A percentile compares a stretch with the other conserved stretches of the same genome.
phyloP scores from a whole-genome alignment of 2,113 vertebrate species.

The Fregata magnificens region DNA sequence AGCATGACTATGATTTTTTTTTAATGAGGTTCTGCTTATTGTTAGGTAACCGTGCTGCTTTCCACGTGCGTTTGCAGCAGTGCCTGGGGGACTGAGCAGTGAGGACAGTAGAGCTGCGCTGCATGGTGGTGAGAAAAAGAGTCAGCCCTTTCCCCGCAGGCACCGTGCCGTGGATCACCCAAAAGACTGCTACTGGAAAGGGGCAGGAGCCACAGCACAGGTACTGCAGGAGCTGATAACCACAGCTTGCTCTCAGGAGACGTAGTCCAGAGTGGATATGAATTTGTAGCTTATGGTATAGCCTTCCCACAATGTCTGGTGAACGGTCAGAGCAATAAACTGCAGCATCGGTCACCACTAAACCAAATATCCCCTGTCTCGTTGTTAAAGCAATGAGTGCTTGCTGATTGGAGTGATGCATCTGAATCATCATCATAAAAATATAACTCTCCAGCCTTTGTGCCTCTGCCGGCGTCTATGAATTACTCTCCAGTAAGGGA shows the following conservation, averaged over 20 bases:
- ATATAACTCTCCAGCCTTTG: background rate
- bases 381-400: background rate
- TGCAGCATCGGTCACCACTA: background rate
- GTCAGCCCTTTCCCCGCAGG: background rate
- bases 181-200: background rate
- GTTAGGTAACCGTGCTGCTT: background rate
- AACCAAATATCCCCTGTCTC: background rate
- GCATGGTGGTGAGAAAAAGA: background rate
- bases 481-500: background rate
- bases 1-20: background rate
- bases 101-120: background rate
- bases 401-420: background rate
- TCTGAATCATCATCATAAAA: background rate
- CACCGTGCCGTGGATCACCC: fast-evolving
- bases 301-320: background rate
- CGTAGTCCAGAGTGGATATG: fast-evolving
- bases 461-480: background rate
- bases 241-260: background rate
- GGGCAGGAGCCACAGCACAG: background rate
- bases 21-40: background rate
- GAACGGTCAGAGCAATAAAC: background rate
- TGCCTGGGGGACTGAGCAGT: fast-evolving
- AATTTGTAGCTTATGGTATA: background rate
- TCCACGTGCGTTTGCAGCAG: background rate
- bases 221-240: background rate